Percentiles rank a stretch among this genome's conserved stretches.
Evolutionary conservation across 2,888 invertebrate genomes (phyloP).

Genomic region (Poecilus cupreus): DNA sequence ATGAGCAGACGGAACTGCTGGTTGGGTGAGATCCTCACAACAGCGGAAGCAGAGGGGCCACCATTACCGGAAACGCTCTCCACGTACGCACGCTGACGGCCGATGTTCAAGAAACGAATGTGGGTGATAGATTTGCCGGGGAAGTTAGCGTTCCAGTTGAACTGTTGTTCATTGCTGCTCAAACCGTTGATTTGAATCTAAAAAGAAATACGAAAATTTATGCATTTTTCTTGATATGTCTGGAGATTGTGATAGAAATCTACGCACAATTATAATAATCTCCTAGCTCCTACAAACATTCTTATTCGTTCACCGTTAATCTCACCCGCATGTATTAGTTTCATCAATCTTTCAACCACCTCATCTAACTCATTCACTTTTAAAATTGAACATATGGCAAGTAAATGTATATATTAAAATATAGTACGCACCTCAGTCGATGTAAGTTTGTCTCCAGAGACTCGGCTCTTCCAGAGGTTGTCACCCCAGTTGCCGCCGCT

Average conservation of each 20-base stretch:
- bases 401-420: too few relatives aligned
- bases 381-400: too few relatives aligned
- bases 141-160: slow-evolving; percentile 50
- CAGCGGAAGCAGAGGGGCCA: slow-evolving; percentile 23
- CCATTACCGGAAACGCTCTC: background rate
- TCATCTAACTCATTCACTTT: too few relatives aligned
- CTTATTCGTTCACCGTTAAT: too few relatives aligned
- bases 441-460: slow-evolving; percentile 1
- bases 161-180: background rate
- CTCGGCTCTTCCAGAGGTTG: slow-evolving; percentile 36
- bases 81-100: slow-evolving; percentile 39
- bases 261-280: too few relatives aligned
- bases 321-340: too few relatives aligned
- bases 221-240: too few relatives aligned
- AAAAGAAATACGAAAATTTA: background rate
- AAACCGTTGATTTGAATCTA: slow-evolving; percentile 44
- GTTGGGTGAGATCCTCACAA: background rate
- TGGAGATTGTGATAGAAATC: too few relatives aligned
- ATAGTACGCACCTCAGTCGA: slow-evolving; percentile 24
- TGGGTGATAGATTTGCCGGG: slow-evolving; percentile 16
- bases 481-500: slow-evolving; percentile 52
- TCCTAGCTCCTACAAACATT: too few relatives aligned
- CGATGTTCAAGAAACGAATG: slow-evolving; percentile 45
- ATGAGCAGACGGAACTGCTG: slow-evolving; percentile 42
- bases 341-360: too few relatives aligned